Conservation (phyloP, 2,888 invertebrate genomes). For the Crematogaster levior region DNA sequence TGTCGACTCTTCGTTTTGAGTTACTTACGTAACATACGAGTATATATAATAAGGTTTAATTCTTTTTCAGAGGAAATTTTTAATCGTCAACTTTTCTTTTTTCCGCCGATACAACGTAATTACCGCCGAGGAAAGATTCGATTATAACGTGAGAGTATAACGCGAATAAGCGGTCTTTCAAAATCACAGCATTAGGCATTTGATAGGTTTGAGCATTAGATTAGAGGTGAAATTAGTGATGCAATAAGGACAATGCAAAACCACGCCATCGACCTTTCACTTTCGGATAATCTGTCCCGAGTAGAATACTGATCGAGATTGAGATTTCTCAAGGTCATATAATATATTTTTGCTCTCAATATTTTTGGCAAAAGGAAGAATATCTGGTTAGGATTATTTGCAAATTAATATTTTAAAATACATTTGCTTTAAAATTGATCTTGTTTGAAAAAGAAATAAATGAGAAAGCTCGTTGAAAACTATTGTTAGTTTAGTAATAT, state of each 20-base stretch:
- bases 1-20: too few species aligned
- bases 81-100: not conserved
- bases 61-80: not conserved
- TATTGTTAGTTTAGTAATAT: too few species aligned
- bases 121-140: not conserved
- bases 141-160: too few species aligned
- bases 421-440: not conserved
- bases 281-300: slow-evolving; percentile 39
- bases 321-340: not conserved
- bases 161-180: slow-evolving; percentile 6
- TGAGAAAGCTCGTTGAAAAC: too few species aligned
- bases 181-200: slow-evolving; percentile 25
- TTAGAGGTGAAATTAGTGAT: slow-evolving; percentile 58
- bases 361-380: not conserved
- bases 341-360: not conserved
- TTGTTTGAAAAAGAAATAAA: not conserved
- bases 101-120: not conserved
- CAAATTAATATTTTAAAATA: not conserved
- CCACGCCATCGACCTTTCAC: slow-evolving; percentile 52
- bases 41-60: not conserved
- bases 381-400: not conserved
- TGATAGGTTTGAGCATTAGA: slow-evolving; percentile 41
- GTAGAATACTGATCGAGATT: not conserved
- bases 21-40: too few species aligned
- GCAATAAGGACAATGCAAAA: slow-evolving; percentile 50